A percentile compares a stretch with the other conserved stretches of the same genome.
Conservation (phyloP, 2,888 invertebrate genomes). For the Sphaerophoria taeniata region DNA sequence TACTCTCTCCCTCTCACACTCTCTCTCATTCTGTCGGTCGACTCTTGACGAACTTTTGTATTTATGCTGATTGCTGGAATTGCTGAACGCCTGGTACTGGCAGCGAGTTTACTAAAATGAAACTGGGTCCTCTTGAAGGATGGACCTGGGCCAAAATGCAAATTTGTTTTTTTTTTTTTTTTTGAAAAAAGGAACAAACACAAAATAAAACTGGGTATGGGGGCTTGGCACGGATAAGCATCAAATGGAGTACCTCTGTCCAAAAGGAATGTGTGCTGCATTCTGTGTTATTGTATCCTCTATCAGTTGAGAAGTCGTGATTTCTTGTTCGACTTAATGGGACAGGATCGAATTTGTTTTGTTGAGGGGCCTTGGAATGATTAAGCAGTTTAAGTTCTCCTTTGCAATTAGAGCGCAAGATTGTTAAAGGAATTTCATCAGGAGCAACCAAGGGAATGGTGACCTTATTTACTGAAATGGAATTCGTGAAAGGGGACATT, state of each 20-base stretch:
- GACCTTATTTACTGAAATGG: no score
- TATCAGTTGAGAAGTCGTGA: neutral
- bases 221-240: neutral
- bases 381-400: neutral
- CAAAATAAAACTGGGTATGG: neutral
- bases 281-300: neutral
- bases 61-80: neutral
- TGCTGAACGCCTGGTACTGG: neutral
- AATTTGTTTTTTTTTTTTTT: no score
- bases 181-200: neutral
- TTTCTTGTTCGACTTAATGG: neutral
- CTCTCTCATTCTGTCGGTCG: no score
- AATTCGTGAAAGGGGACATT: no score
- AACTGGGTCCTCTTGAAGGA: neutral
- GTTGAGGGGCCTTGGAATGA: neutral
- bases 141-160: neutral
- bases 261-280: neutral
- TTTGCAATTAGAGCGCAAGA: neutral
- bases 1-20: no score
- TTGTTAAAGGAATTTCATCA: no score
- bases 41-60: no score
- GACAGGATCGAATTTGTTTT: neutral
- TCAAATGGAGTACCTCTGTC: neutral
- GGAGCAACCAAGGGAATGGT: no score
- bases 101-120: neutral